These are phyloP conservation scores for Euzophera pinguis DNA, from an alignment of 2,888 invertebrate species.

Conservation along the genomic window DNA sequence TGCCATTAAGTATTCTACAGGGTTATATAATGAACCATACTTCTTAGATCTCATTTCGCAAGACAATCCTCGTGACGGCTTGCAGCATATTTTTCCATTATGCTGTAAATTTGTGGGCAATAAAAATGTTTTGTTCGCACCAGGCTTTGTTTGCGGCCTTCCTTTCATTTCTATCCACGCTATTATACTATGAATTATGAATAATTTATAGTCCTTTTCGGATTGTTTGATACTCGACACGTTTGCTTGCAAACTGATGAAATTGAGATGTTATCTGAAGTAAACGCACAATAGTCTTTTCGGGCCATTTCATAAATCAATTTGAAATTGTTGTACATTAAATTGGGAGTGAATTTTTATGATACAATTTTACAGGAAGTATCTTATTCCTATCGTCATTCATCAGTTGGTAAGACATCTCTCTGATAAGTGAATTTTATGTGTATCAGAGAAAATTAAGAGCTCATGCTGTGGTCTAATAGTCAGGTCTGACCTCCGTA, in stretches of 20 bases:
- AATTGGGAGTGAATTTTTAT: too few species aligned
- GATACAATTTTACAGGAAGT: too few species aligned
- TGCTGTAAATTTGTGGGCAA: constrained; percentile 9
- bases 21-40: not conserved
- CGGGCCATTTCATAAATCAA: not conserved
- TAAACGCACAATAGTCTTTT: not conserved
- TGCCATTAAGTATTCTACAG: too few species aligned
- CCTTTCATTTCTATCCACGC: not conserved
- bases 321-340: not conserved
- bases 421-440: too few species aligned
- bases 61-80: not conserved
- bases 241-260: not conserved
- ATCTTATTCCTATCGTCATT: too few species aligned
- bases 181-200: not conserved
- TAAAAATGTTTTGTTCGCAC: constrained; percentile 9
- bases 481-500: too few species aligned
- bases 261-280: not conserved
- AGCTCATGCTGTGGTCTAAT: too few species aligned
- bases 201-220: not conserved
- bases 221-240: not conserved
- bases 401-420: too few species aligned
- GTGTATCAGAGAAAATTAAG: too few species aligned
- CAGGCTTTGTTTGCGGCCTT: not conserved
- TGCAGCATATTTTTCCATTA: constrained; percentile 3
- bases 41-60: not conserved